These are phyloP conservation scores for Dermolepida albohirtum DNA, from an alignment of 2,888 invertebrate genomes.

Conservation along the genomic window DNA sequence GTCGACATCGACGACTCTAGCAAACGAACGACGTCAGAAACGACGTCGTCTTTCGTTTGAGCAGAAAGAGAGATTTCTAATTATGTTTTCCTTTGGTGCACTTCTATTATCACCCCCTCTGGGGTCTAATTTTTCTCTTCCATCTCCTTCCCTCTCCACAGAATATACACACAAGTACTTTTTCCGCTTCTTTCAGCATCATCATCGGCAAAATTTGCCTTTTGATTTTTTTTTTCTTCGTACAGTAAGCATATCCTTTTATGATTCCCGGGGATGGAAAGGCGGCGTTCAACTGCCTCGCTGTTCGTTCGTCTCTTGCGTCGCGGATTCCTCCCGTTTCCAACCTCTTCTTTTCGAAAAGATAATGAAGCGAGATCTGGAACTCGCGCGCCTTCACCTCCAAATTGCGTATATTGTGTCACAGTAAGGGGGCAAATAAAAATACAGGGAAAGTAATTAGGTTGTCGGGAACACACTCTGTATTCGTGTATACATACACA, in stretches of 20 bases:
- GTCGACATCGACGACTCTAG: slow-evolving; percentile 5
- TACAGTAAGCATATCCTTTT: slow-evolving; percentile 59
- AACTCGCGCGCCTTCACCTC: slow-evolving; percentile 48
- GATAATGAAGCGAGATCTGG: slow-evolving; percentile 54
- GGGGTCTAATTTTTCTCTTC: slow-evolving; percentile 33
- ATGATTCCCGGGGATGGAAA: slow-evolving; percentile 50
- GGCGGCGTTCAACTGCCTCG: slow-evolving; percentile 26
- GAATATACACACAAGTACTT: slow-evolving; percentile 26
- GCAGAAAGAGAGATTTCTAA: slow-evolving; percentile 59
- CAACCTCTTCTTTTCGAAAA: slow-evolving; percentile 44
- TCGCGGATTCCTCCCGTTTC: slow-evolving; percentile 2
- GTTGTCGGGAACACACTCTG: slow-evolving; percentile 68
- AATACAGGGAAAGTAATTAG: slow-evolving; percentile 66
- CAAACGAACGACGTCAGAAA: slow-evolving; percentile 19
- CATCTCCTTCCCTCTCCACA: slow-evolving; percentile 21
- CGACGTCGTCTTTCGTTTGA: slow-evolving; percentile 55
- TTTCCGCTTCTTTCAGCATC: slow-evolving; percentile 45
- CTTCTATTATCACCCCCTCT: slow-evolving; percentile 59
- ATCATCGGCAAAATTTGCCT: slow-evolving; percentile 57
- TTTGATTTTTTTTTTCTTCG: slow-evolving; percentile 59
- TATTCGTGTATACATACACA: slow-evolving; percentile 18
- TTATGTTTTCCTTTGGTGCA: slow-evolving; percentile 61
- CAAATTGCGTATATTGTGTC: slow-evolving; percentile 65
- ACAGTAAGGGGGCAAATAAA: slow-evolving; percentile 64
- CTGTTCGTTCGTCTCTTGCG: slow-evolving; percentile 18